Percentiles rank a stretch among this genome's conserved stretches.
Evolutionary conservation across 2,797 vertebrate species (phyloP).

Genomic region (Lagorchestes hirsutus): DNA sequence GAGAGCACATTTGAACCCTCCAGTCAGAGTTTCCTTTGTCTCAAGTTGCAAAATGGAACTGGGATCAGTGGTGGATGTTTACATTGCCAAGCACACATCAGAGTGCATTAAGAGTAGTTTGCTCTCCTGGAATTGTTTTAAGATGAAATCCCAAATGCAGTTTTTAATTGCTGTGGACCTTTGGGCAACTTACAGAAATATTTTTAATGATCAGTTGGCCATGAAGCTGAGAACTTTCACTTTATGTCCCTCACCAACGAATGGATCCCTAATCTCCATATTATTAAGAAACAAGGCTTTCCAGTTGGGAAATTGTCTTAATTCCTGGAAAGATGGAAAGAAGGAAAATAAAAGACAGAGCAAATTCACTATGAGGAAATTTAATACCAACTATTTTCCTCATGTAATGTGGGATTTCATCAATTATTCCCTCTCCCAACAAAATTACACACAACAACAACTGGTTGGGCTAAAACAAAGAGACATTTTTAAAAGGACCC

Average conservation of each 20-base stretch:
- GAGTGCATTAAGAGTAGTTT: fast-evolving
- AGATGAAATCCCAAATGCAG: constrained; percentile 52
- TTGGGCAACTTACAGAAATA: constrained; percentile 68
- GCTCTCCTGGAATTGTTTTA: constrained; percentile 27
- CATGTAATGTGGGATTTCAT: constrained; percentile 1
- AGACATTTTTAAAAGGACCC: neutral
- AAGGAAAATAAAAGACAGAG: constrained; percentile 35
- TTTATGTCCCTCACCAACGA: constrained; percentile 74
- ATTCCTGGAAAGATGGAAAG: constrained; percentile 48
- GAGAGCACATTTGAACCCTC: neutral
- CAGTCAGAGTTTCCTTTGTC: neutral
- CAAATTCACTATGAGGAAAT: constrained; percentile 27
- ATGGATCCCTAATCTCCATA: constrained; percentile 78
- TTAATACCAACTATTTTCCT: neutral
- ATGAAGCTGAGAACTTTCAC: constrained; percentile 76
- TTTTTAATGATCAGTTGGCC: constrained; percentile 81
- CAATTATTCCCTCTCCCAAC: neutral
- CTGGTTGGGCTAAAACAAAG: neutral
- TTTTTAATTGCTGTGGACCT: constrained; percentile 79
- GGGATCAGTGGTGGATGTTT: fast-evolving
- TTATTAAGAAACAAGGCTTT: constrained; percentile 71
- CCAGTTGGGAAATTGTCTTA: constrained; percentile 60
- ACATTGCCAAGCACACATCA: fast-evolving
- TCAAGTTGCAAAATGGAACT: fast-evolving
- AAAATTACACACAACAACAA: neutral